Base-by-base conservation (phyloP, 2,888 invertebrate genomes). In the Halictus quadricinctus region DNA sequence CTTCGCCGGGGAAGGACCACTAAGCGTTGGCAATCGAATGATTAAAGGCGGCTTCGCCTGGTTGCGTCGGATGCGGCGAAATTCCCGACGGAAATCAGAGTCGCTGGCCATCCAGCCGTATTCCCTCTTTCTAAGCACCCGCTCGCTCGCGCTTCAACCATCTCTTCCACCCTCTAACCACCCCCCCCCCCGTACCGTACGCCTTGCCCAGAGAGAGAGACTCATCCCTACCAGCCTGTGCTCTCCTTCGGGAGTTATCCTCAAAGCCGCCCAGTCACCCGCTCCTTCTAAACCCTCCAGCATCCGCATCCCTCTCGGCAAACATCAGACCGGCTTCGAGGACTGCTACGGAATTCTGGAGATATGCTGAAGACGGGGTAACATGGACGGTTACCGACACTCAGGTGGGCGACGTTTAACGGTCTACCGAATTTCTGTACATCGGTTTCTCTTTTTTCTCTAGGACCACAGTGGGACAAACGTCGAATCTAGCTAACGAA, bases 281-380 rank as follows among this genome's bases (percentile, higher is more conserved):
- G 90, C 90, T 88, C 90, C 92, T 91, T 92, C 91, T 89, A 91
- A 92, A 92, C 91, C 91, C 93, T 91, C 91, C 88, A 86, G 88
- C 88, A 89, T 89, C 88, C 89, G 90, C 86, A 87, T 83, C 93
- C 93, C 93, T 92, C 92, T 94, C 84, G 91, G 93, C 92, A 94
- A 94, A 93, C 91, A 93, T 70, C 90, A 54, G 87, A 79, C 86
- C 87, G 81, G 85, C 87, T 87, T 87, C 88, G 84, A 90, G 89
- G 90, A 88, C 83, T 80, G 91, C 84, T 88, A 91, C 90, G 88
- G 88, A 93, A 89, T 91, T 91, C 90, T 90, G 89, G 91, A 88
- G 81, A 88, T 88, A 86, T 81, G 77, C 43, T 66, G 80, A 82
- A 80, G 81, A 83, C 81, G 76, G 72, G 64, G 70, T 75, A 78